Percentiles rank a stretch among this genome's conserved stretches.
These are phyloP conservation scores for Nomada fucata DNA, from an alignment of 2,888 invertebrate species.

Conservation along the genomic window DNA sequence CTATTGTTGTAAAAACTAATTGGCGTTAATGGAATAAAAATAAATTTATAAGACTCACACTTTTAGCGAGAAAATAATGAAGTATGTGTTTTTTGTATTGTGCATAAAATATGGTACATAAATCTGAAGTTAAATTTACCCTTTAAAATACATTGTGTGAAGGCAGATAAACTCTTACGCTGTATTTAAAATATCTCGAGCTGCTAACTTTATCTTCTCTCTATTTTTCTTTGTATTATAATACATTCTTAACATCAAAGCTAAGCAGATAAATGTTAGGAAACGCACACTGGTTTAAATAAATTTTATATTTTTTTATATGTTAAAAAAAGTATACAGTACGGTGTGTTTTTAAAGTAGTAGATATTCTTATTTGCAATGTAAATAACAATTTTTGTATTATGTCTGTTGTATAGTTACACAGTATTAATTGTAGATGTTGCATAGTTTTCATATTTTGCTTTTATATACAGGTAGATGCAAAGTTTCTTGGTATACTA, in stretches of 20 bases:
- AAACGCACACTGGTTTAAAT: conserved; percentile 32
- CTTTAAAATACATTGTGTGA: conserved; percentile 20
- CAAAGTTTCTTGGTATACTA: conserved; percentile 20
- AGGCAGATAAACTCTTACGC: conserved; percentile 25
- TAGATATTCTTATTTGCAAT: conserved; percentile 18
- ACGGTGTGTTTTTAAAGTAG: conserved; percentile 22
- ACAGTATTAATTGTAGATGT: conserved; percentile 42
- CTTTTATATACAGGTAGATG: conserved; percentile 49
- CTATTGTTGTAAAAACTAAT: conserved; percentile 13
- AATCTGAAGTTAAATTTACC: conserved; percentile 14
- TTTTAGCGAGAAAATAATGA: conserved; percentile 13
- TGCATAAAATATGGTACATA: conserved; percentile 21
- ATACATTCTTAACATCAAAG: conserved; percentile 10
- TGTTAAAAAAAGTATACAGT: conserved; percentile 44
- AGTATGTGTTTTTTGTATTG: conserved; percentile 34
- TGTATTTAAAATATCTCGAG: conserved; percentile 15
- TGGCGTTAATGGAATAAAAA: conserved; percentile 36
- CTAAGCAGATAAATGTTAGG: conserved; percentile 36
- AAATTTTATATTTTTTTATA: conserved; percentile 44
- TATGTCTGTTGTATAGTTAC: conserved; percentile 39
- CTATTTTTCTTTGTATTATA: conserved; percentile 1
- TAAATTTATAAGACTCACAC: conserved; percentile 19
- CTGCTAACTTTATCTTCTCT: conserved; percentile 16
- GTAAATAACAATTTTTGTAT: conserved; percentile 50
- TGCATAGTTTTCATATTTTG: conserved; percentile 42